Evolutionary conservation across 2,113 vertebrate species (phyloP).

Genomic region (Scytalopus superciliaris): DNA sequence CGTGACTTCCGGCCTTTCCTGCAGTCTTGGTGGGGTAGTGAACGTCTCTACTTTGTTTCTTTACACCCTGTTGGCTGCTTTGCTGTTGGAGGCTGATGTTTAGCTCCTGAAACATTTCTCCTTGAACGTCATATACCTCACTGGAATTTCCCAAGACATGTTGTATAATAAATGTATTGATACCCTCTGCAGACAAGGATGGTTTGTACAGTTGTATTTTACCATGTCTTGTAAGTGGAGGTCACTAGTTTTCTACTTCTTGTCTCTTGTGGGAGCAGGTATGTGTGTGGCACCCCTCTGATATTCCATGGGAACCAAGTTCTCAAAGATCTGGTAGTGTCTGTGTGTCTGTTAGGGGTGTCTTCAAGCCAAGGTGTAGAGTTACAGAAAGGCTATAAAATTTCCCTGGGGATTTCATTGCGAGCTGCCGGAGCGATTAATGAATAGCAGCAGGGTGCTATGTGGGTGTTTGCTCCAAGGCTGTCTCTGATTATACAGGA

Average conservation of each 20-base stretch:
- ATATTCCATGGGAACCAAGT: background rate
- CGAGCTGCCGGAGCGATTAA: slow-evolving; percentile 19
- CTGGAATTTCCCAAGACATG: background rate
- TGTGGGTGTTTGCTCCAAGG: slow-evolving; percentile 55
- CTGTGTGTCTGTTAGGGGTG: background rate
- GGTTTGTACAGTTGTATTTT: background rate
- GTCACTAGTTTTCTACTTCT: background rate
- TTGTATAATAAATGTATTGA: background rate
- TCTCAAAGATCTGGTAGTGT: background rate
- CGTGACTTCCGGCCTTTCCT: background rate
- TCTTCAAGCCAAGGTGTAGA: background rate
- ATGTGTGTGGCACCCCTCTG: background rate
- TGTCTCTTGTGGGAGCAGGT: background rate
- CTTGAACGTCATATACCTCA: background rate
- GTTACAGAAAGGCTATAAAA: slow-evolving; percentile 4
- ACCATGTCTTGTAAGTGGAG: background rate
- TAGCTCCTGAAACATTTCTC: background rate
- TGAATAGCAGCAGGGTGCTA: slow-evolving; percentile 54
- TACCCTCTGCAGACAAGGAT: background rate
- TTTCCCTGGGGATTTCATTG: slow-evolving; percentile 26
- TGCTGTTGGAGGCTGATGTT: background rate
- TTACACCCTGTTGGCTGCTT: background rate
- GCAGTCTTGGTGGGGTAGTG: background rate
- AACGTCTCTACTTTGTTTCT: background rate
- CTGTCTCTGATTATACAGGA: slow-evolving; percentile 48